Percentiles rank a stretch among this genome's conserved stretches.
These are phyloP conservation scores for Ischnus inquisitorius DNA, from an alignment of 2,888 invertebrate genomes.

Conservation along the genomic window DNA sequence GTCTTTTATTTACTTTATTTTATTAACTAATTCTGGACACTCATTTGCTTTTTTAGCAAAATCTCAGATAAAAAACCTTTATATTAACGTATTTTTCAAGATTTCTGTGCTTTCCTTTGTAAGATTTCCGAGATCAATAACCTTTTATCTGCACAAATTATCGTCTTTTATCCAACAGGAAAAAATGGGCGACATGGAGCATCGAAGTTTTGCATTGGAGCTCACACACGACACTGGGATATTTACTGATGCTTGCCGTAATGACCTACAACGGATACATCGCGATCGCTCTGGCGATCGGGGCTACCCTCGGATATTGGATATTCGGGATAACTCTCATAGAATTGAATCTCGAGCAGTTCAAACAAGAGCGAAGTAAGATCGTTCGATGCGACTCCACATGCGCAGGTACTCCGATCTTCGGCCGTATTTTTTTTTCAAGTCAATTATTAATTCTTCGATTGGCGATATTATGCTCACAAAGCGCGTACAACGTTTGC, in stretches of 20 bases:
- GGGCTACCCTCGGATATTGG: conserved; percentile 88
- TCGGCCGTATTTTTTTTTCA: neutral
- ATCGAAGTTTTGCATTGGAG: conserved; percentile 86
- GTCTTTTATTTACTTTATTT: neutral
- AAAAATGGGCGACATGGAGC: conserved; percentile 83
- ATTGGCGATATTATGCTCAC: neutral
- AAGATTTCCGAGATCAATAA: neutral
- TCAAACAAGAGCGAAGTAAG: conserved; percentile 78
- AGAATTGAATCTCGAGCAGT: conserved; percentile 86
- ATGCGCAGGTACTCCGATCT: conserved; percentile 77
- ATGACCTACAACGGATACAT: conserved; percentile 91
- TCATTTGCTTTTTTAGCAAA: too few relatives aligned
- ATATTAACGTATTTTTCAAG: too few relatives aligned
- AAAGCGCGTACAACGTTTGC: conserved; percentile 39
- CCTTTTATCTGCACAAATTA: neutral
- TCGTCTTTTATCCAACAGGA: conserved; percentile 67
- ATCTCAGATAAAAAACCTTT: too few relatives aligned
- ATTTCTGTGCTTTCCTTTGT: neutral
- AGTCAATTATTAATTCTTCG: neutral
- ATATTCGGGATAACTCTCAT: conserved; percentile 87
- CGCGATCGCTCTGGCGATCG: conserved; percentile 88
- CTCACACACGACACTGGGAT: conserved; percentile 88
- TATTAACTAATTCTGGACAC: too few relatives aligned
- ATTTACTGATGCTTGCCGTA: conserved; percentile 91
- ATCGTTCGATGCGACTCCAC: conserved; percentile 78